Percentiles rank a stretch among this genome's conserved stretches.
Evolutionary conservation across 2,113 vertebrate species (phyloP).

Genomic region (Suricata suricatta): DNA sequence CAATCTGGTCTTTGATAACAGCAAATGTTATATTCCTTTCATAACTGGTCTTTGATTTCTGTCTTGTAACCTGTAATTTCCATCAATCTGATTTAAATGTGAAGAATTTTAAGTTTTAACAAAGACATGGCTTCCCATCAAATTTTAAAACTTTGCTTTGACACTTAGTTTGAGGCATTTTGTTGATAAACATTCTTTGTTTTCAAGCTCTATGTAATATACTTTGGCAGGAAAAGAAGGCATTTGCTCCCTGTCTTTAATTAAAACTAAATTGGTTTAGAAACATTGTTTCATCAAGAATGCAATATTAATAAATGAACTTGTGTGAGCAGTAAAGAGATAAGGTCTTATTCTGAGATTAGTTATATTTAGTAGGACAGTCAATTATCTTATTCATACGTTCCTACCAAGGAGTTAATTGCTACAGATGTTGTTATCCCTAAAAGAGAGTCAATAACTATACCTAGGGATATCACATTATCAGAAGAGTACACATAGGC

Average conservation of each 20-base stretch:
- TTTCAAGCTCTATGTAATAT: background rate
- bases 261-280: background rate
- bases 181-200: background rate
- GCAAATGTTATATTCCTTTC: background rate
- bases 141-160: conserved; percentile 20
- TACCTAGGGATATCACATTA: background rate
- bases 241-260: background rate
- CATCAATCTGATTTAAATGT: background rate
- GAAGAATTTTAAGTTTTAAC: background rate
- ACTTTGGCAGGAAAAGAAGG: background rate
- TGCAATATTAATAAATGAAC: background rate
- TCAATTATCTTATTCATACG: background rate
- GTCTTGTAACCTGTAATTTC: conserved; percentile 15
- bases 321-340: background rate
- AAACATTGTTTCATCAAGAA: background rate
- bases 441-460: background rate
- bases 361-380: background rate
- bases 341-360: conserved; percentile 3
- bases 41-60: background rate
- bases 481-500: background rate
- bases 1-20: background rate
- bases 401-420: background rate
- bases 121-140: background rate
- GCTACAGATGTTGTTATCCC: background rate
- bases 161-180: background rate